These are phyloP conservation scores for Brachionus plicatilis DNA, from an alignment of 1,140 invertebrate genomes.

Conservation along the genomic window DNA sequence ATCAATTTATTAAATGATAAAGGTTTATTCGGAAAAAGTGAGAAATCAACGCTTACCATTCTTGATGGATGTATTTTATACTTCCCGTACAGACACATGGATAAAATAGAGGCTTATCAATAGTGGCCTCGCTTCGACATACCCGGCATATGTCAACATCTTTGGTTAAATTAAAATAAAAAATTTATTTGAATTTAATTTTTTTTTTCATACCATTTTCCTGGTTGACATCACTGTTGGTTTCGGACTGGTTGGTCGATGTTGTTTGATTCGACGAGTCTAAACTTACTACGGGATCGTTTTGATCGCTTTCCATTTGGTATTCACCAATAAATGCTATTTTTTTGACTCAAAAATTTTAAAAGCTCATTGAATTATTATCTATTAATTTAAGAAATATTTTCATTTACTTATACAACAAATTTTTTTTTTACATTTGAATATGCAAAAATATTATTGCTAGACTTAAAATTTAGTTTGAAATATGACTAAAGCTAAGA, in stretches of 20 bases:
- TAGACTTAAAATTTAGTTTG: background rate
- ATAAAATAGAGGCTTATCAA: constrained; percentile 83
- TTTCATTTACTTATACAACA: background rate
- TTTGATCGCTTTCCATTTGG: constrained; percentile 12
- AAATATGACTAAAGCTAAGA: constrained; percentile 21
- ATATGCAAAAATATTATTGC: background rate
- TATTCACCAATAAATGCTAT: background rate
- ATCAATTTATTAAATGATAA: constrained; percentile 32
- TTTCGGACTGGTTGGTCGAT: background rate
- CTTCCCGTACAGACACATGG: constrained; percentile 97
- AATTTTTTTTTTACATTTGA: background rate
- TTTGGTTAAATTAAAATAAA: background rate
- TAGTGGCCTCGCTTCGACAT: constrained; percentile 82
- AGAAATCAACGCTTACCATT: constrained; percentile 56
- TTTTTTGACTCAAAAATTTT: background rate
- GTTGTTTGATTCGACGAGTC: constrained; percentile 1
- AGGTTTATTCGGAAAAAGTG: background rate
- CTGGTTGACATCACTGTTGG: background rate
- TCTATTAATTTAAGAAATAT: background rate
- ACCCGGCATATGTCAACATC: constrained; percentile 86
- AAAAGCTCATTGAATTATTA: background rate
- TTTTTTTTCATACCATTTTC: background rate
- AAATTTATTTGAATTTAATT: background rate
- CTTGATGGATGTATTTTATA: constrained; percentile 97
- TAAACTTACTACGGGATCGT: constrained; percentile 1